Conservation (phyloP, 2,113 vertebrate genomes). For the Chitala chitala region DNA sequence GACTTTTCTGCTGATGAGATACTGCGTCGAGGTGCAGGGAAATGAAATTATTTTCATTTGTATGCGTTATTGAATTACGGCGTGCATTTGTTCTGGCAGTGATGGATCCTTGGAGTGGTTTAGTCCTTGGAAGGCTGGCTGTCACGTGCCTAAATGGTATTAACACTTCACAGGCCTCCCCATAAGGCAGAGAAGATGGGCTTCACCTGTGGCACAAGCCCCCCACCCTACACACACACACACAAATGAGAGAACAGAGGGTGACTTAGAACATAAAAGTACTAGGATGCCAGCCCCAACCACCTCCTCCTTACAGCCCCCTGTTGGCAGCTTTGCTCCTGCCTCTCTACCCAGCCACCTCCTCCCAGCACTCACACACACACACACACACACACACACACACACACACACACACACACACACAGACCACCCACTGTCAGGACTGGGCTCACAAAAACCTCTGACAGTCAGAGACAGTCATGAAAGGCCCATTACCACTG, state of each 20-base stretch:
- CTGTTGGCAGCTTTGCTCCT: no score
- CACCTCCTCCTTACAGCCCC: no score
- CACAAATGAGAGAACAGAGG: no score
- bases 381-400: no score
- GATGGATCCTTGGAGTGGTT: slow-evolving; percentile 41
- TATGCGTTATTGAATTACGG: slow-evolving; percentile 46
- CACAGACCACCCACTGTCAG: no score
- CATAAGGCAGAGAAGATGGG: no score
- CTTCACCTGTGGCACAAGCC: no score
- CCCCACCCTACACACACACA: no score
- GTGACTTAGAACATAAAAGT: no score
- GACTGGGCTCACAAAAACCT: neutral
- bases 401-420: no score
- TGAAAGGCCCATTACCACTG: slow-evolving; percentile 42
- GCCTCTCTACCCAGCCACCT: neutral
- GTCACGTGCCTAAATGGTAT: slow-evolving; percentile 35
- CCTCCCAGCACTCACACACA: neutral
- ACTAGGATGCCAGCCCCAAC: no score
- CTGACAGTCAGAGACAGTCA: slow-evolving; percentile 30
- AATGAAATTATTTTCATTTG: slow-evolving; percentile 47
- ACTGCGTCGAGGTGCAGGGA: slow-evolving; percentile 21
- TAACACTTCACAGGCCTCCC: neutral
- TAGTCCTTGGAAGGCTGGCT: slow-evolving; percentile 48
- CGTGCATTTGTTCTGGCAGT: slow-evolving; percentile 40
- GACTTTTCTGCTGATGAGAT: slow-evolving; percentile 31